Percentiles rank a stretch among this genome's conserved stretches.
Conservation (phyloP, 2,888 invertebrate genomes). For the Athetis lepigone region DNA sequence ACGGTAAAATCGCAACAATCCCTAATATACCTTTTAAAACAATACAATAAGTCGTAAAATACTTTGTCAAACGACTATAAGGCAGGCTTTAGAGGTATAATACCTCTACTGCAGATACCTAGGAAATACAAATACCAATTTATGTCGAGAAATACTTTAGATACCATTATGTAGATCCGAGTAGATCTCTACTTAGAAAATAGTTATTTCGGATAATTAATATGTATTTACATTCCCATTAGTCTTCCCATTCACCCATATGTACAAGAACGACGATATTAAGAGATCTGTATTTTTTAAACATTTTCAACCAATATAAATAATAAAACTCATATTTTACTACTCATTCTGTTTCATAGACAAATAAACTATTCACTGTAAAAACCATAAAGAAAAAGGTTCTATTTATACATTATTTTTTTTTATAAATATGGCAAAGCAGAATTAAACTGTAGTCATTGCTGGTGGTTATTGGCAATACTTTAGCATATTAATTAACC, state of each 20-base stretch:
- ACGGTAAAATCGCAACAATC: too few relatives aligned
- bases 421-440: conserved; percentile 7
- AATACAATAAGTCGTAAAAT: too few relatives aligned
- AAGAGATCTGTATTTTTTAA: conserved; percentile 66
- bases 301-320: conserved; percentile 53
- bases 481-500: background rate
- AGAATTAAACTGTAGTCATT: conserved; percentile 9
- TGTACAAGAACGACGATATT: conserved; percentile 62
- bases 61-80: too few relatives aligned
- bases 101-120: too few relatives aligned
- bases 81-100: too few relatives aligned
- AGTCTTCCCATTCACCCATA: conserved; percentile 56
- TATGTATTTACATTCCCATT: conserved; percentile 54
- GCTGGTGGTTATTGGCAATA: background rate
- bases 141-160: background rate
- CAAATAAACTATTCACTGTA: conserved; percentile 28
- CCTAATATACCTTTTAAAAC: too few relatives aligned
- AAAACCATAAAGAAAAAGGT: conserved; percentile 26
- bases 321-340: conserved; percentile 51
- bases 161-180: background rate
- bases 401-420: conserved; percentile 35
- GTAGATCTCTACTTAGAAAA: background rate
- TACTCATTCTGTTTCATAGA: conserved; percentile 46
- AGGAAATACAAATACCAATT: background rate
- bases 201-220: background rate